Evolutionary conservation across 2,888 invertebrate species (phyloP).

Genomic region (Calameuta idolon): DNA sequence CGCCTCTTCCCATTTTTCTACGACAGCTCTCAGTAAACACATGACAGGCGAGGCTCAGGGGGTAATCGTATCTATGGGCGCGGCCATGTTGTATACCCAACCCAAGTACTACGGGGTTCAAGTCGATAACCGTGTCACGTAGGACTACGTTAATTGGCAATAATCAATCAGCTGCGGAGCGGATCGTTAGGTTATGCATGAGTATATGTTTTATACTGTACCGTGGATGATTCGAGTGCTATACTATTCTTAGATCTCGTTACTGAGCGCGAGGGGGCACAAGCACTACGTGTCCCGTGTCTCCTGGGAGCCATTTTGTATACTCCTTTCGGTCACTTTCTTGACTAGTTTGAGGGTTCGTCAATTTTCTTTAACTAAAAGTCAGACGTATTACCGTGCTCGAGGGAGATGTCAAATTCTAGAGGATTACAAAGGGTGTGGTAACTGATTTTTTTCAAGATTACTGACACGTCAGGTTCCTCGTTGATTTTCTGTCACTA

Average conservation of each 20-base stretch:
- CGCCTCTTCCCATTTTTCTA: neutral
- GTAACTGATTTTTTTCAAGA: neutral
- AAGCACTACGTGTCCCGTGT: neutral
- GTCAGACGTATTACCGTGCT: neutral
- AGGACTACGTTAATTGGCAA: slow-evolving; percentile 45
- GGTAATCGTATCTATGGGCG: neutral
- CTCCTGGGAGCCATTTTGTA: neutral
- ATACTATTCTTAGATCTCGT: neutral
- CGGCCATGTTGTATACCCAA: neutral
- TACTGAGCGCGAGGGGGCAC: neutral
- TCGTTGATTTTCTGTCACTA: neutral
- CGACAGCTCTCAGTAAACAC: neutral
- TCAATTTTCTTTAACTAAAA: neutral
- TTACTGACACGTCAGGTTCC: neutral
- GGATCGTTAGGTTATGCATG: neutral
- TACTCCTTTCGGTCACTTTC: neutral
- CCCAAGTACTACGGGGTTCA: neutral
- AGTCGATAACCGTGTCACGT: slow-evolving; percentile 17
- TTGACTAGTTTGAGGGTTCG: neutral
- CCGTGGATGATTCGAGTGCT: neutral
- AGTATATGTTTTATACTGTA: neutral
- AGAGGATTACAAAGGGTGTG: neutral
- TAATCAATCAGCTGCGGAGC: slow-evolving; percentile 37
- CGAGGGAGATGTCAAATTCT: neutral
- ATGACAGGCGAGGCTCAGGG: neutral